A percentile compares a stretch with the other conserved stretches of the same genome.
These are phyloP conservation scores for Spinibarbus caldwelli DNA, from an alignment of 2,797 vertebrate species.

Conservation along the genomic window DNA sequence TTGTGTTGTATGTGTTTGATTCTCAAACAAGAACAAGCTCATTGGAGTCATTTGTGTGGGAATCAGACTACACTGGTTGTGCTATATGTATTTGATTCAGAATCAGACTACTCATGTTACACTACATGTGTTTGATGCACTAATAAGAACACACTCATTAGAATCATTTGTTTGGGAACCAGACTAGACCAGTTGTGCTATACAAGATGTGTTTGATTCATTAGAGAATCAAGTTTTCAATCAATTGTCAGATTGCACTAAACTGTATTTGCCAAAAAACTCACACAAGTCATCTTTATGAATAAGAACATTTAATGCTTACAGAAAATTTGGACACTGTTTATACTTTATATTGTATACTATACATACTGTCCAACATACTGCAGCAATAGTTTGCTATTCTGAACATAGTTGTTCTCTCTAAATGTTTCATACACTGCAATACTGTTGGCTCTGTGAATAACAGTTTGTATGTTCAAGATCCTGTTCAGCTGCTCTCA, in stretches of 20 bases:
- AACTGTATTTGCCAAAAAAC: not conserved
- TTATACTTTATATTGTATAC: not conserved
- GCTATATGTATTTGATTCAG: no score
- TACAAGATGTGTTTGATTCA: not conserved
- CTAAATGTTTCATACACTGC: conserved; percentile 10
- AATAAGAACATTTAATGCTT: not conserved
- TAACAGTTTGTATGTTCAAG: conserved; percentile 57
- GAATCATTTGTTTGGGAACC: no score
- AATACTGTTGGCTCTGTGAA: conserved; percentile 21
- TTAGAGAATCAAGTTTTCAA: not conserved
- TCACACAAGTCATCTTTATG: no score
- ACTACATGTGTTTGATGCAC: not conserved
- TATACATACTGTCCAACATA: conserved; percentile 8
- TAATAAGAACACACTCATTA: not conserved
- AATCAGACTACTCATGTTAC: no score
- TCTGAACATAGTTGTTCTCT: not conserved
- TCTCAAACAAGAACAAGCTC: no score
- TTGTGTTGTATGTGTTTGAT: no score
- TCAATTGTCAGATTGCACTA: not conserved
- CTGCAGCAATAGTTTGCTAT: conserved; percentile 6
- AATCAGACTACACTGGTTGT: not conserved
- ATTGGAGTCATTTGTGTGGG: not conserved
- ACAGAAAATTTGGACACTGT: not conserved
- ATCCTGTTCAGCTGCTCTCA: conserved; percentile 57
- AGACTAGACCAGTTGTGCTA: no score